Evolutionary conservation across 92 coral and sea anemone genomes (phyloP).

Genomic region (Pocillopora meandrina): DNA sequence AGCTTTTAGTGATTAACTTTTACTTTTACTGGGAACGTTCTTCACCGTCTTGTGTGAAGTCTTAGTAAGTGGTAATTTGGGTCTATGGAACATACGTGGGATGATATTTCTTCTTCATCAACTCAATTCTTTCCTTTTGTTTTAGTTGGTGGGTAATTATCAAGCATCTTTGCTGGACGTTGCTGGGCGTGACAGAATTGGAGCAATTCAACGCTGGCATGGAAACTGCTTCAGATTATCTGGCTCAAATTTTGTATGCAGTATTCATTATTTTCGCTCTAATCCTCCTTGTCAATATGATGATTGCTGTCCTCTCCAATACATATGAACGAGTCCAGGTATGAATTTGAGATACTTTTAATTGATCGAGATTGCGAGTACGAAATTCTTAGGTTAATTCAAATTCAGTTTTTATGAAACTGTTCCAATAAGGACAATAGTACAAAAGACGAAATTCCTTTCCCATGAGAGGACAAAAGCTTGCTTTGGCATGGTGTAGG

Average conservation of each 20-base stretch:
- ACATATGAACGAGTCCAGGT: conserved; percentile 47
- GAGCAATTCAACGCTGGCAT: conserved; percentile 16
- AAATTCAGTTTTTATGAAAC: no score
- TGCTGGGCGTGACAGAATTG: conserved; percentile 35
- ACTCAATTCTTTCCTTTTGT: not conserved
- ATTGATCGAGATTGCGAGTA: not conserved
- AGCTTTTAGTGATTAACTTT: no score
- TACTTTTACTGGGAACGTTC: no score
- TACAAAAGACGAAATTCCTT: no score
- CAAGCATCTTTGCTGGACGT: conserved; percentile 35
- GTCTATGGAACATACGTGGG: not conserved
- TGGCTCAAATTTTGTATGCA: conserved; percentile 29
- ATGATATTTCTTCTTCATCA: not conserved
- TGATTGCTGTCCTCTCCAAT: conserved; percentile 44
- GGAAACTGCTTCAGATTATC: conserved; percentile 19
- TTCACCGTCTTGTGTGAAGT: no score
- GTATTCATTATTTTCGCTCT: conserved; percentile 30
- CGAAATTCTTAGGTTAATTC: no score
- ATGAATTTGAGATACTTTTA: not conserved
- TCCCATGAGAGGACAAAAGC: no score
- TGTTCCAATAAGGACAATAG: no score
- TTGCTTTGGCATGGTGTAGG: no score
- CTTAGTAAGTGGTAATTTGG: no score
- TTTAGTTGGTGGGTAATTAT: conserved; percentile 28
- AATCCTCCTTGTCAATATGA: conserved; percentile 42